Base-by-base conservation (phyloP, 2,113 vertebrate genomes). In the Lophius piscatorius region DNA sequence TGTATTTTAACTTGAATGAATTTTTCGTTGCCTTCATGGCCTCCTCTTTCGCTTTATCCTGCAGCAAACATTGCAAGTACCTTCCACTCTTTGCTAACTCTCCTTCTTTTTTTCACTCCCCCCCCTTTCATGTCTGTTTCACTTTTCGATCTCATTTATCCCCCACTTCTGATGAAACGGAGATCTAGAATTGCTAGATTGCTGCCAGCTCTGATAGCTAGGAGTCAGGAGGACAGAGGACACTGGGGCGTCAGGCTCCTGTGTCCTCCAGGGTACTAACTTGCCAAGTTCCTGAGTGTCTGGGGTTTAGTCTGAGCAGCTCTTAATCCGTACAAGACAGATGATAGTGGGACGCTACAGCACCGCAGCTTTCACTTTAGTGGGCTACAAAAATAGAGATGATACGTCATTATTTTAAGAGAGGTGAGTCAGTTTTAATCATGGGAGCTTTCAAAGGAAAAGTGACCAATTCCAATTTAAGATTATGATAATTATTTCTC, bases 1-100 rank as follows among this genome's bases (percentile, higher is more conserved):
- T 35, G 45, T 70, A 52, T 63, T 85, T 81, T 74, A 75, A 81
- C 77, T 65, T 63, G 68, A 78, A 76, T 67, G 45, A 39, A 76
- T 87, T 67, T 72, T n/a, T 35, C 76, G 76, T 64, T 61, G 56
- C 48, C 12, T 60, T 57, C 59, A 31, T 64, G 34, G 59, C 47
- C 39, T 45, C 33, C 21, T 10, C 2, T 34, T 44, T 41, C 33
- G 23, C 70, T 58, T 58, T 22, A 74, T 64, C 31, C 36, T 14
- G 49, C 29, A 4, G 56, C 57, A 77, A 51, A 73, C 64, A 64
- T 29, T 45, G 46, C 66, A 56, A 14, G 56, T 52, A 14, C 22
- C 29, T 59, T n/a, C 18, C 28, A 35, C 14, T 26, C 16, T 24
- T 14, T 16, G 14, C 22, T 35, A 31, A 18, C 33, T 40, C 33